Evolutionary conservation across 2,888 invertebrate genomes (phyloP).

Genomic region (Hypsopygia costalis): DNA sequence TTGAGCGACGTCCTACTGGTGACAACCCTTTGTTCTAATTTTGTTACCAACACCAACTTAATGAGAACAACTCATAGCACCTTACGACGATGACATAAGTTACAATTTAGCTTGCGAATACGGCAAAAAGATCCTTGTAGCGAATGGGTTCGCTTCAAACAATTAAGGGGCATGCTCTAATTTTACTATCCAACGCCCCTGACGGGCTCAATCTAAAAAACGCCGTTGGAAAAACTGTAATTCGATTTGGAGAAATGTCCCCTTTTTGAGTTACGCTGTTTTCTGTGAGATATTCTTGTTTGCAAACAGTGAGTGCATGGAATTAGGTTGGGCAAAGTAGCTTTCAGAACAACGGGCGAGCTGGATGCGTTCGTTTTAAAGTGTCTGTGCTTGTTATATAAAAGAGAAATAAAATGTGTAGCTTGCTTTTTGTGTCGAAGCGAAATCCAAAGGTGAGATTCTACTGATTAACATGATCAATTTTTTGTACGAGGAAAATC

Average conservation of each 20-base stretch:
- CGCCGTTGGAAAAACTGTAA: constrained; percentile 37
- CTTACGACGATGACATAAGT: constrained; percentile 19
- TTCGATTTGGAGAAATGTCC: constrained; percentile 44
- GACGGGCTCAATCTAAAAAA: constrained; percentile 44
- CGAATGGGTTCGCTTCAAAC: constrained; percentile 44
- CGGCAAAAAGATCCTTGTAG: constrained; percentile 15
- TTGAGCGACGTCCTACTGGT: constrained; percentile 52
- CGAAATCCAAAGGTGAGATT: too few species aligned
- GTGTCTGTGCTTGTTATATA: background rate
- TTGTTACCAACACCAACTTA: constrained; percentile 35
- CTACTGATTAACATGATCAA: too few species aligned
- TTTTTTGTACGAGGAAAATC: too few species aligned
- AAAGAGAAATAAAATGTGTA: background rate
- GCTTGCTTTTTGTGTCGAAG: too few species aligned
- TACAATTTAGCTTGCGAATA: constrained; percentile 9
- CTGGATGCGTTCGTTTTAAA: background rate
- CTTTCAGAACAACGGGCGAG: background rate
- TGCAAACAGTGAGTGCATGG: background rate
- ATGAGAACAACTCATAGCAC: constrained; percentile 11
- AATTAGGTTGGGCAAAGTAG: background rate
- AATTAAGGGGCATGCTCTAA: constrained; percentile 54
- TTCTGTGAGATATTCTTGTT: constrained; percentile 22
- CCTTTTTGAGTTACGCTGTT: constrained; percentile 32
- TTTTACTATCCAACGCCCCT: constrained; percentile 51
- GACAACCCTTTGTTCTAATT: constrained; percentile 68